Percentiles rank a stretch among this genome's conserved stretches.
phyloP scores from a whole-genome alignment of 2,888 invertebrate species.

The Hydraecia micacea region DNA sequence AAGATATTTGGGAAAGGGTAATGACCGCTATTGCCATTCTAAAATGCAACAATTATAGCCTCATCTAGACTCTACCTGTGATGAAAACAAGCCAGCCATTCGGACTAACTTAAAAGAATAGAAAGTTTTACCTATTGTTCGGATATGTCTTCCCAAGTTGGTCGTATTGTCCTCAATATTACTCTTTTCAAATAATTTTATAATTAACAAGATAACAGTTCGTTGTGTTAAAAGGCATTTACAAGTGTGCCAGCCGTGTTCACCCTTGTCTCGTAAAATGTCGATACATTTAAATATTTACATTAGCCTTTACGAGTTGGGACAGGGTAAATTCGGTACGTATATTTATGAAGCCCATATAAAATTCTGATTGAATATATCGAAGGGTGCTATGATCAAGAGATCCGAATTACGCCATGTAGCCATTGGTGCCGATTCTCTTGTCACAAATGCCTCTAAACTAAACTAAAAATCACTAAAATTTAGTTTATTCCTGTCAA shows the following conservation, averaged over 20 bases:
- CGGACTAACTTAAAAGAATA: not conserved
- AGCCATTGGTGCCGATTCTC: no score
- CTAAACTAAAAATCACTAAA: no score
- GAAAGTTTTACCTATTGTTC: no score
- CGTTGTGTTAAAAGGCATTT: not conserved
- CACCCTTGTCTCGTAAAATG: slow-evolving; percentile 30
- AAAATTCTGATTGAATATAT: slow-evolving; percentile 33
- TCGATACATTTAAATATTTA: slow-evolving; percentile 34
- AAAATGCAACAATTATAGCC: not conserved
- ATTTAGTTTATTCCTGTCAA: no score
- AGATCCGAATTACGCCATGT: not conserved
- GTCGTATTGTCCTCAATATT: not conserved
- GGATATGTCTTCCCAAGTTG: not conserved
- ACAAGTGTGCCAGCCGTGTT: not conserved
- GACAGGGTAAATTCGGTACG: slow-evolving; percentile 1
- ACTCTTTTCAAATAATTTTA: not conserved
- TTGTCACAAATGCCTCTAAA: no score
- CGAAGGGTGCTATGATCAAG: not conserved
- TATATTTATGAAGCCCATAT: slow-evolving; percentile 29
- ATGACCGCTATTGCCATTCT: not conserved
- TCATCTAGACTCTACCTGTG: not conserved
- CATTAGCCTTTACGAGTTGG: slow-evolving; percentile 31
- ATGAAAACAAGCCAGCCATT: not conserved
- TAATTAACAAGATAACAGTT: not conserved
- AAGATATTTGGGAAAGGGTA: not conserved